phyloP scores from a whole-genome alignment of 2,797 vertebrate species.

The Periophthalmus magnuspinnatus region DNA sequence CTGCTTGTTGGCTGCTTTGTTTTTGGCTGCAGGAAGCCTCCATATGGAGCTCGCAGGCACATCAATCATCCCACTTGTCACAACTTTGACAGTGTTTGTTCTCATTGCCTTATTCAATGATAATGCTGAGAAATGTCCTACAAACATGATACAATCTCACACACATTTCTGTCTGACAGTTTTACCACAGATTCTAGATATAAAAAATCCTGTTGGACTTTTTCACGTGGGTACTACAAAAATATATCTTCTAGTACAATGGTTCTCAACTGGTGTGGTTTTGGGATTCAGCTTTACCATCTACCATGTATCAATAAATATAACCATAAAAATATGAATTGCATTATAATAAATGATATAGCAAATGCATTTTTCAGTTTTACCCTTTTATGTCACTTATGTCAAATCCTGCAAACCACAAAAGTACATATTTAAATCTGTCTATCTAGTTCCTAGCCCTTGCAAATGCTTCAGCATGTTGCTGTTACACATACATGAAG shows the following conservation, averaged over 20 bases:
- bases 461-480: background rate
- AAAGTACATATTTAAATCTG: background rate
- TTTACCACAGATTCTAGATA: background rate
- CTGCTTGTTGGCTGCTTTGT: slow-evolving; percentile 27
- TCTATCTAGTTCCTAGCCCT: background rate
- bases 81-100: slow-evolving; percentile 8
- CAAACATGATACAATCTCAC: background rate
- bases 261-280: background rate
- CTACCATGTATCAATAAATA: background rate
- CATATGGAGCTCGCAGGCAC: slow-evolving; percentile 19
- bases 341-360: background rate
- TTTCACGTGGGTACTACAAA: background rate
- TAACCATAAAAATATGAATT: background rate
- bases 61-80: slow-evolving; percentile 15
- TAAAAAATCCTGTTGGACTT: background rate
- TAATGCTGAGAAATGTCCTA: slow-evolving; percentile 1
- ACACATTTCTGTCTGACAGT: background rate
- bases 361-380: background rate
- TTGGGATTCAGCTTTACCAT: background rate
- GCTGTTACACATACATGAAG: background rate
- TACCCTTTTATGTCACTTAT: background rate
- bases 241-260: background rate
- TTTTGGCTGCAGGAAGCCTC: slow-evolving; percentile 32
- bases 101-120: slow-evolving; percentile 10
- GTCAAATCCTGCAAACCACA: background rate